phyloP scores from a whole-genome alignment of 2,113 vertebrate species.

The Eira barbara region DNA sequence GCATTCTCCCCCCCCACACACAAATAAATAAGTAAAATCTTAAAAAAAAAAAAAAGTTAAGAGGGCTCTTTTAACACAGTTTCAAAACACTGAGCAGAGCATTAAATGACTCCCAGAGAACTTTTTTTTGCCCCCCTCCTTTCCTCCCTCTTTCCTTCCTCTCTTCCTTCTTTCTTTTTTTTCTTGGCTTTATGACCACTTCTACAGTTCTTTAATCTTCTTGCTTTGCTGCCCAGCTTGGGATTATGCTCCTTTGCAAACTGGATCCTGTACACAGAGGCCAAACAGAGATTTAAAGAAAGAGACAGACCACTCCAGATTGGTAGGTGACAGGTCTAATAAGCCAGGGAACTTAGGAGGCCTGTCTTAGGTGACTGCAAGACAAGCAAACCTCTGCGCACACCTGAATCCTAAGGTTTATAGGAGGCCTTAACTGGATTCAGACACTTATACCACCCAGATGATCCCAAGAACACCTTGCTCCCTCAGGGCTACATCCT shows the following conservation, averaged over 20 bases:
- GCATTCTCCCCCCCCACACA: not conserved
- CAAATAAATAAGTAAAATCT: not conserved
- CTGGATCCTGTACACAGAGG: not conserved
- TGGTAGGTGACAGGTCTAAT: not conserved
- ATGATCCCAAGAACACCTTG: not conserved
- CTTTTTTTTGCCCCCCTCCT: not conserved
- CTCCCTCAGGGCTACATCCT: not conserved
- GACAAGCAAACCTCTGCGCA: not conserved
- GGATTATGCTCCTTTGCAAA: not conserved
- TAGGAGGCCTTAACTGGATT: not conserved
- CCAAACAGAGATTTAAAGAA: not conserved
- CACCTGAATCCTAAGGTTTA: not conserved
- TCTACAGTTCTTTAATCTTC: not conserved
- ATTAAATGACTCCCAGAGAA: not conserved
- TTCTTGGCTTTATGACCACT: not conserved
- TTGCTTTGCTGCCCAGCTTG: not conserved
- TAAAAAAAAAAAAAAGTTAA: not conserved
- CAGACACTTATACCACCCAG: not conserved
- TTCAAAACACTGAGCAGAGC: not conserved
- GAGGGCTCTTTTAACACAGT: not conserved
- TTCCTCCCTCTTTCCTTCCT: too few relatives aligned
- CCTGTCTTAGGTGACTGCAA: not conserved
- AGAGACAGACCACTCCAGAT: not conserved
- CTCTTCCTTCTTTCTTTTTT: not conserved
- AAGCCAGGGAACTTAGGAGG: not conserved